Evolutionary conservation across 2,797 vertebrate species (phyloP).

Genomic region (Anas flavirostris): DNA sequence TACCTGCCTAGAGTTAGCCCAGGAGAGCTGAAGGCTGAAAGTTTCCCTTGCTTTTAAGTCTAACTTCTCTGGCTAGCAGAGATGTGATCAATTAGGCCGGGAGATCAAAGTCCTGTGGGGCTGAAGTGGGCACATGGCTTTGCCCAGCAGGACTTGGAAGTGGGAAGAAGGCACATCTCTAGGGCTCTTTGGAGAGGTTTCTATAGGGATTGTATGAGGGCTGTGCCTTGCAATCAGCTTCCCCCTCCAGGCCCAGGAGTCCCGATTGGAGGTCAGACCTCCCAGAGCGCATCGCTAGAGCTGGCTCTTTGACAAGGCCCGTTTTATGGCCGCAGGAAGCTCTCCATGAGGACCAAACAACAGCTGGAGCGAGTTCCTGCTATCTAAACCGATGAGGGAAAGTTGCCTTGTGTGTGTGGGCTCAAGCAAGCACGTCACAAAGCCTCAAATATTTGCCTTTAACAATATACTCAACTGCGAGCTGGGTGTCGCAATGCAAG

Average conservation of each 20-base stretch:
- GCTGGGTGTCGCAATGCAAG: background rate
- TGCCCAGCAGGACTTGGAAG: background rate
- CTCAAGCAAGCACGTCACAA: background rate
- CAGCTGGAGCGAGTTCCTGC: background rate
- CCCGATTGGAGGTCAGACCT: background rate
- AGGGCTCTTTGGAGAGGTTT: background rate
- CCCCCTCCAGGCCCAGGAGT: background rate
- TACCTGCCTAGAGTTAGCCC: background rate
- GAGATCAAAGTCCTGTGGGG: background rate
- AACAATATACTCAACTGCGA: background rate
- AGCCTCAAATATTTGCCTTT: conserved; percentile 35
- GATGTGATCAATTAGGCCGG: background rate
- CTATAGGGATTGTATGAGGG: background rate
- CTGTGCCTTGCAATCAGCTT: background rate
- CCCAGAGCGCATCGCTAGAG: accelerated
- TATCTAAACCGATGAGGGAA: background rate
- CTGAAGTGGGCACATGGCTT: background rate
- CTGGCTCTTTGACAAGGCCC: background rate
- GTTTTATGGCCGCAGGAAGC: background rate
- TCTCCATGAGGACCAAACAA: background rate
- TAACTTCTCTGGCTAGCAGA: background rate
- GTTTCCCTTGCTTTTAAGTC: background rate
- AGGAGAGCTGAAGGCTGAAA: background rate
- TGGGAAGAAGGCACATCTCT: background rate
- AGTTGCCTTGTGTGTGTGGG: background rate